Evolutionary conservation across 1,140 invertebrate species (phyloP).

Genomic region (Bombus affinis): DNA sequence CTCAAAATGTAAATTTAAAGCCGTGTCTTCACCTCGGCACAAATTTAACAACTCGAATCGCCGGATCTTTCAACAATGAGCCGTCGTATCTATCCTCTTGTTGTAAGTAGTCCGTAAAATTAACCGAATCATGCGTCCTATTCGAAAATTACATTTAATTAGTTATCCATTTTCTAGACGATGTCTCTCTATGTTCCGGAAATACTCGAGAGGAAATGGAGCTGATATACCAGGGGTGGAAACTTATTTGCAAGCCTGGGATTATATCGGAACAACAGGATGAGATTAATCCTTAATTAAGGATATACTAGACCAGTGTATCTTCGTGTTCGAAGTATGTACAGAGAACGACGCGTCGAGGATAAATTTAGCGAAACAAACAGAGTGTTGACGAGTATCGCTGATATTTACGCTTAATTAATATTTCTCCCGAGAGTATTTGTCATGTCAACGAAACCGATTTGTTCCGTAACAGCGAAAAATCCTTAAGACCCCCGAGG

Average conservation of each 20-base stretch:
- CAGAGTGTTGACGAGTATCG: neutral
- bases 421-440: neutral
- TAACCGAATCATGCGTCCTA: neutral
- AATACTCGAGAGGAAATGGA: neutral
- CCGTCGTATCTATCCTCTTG: neutral
- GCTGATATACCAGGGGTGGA: neutral
- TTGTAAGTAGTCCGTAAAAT: conserved; percentile 2
- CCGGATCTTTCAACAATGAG: neutral
- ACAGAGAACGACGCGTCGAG: neutral
- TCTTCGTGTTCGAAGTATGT: neutral
- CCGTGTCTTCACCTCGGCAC: conserved; percentile 45
- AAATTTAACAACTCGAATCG: conserved; percentile 48
- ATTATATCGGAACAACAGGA: no score
- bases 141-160: neutral
- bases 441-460: neutral
- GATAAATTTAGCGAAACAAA: neutral
- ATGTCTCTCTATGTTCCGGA: neutral
- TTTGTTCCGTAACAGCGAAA: neutral
- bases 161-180: no score
- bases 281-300: neutral
- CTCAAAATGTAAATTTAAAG: conserved; percentile 67
- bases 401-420: conserved; percentile 13
- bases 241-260: neutral
- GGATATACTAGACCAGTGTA: neutral
- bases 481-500: no score